These are phyloP conservation scores for Pachyseris speciosa DNA, from an alignment of 64 coral and sea anemone genomes.

Conservation along the genomic window DNA sequence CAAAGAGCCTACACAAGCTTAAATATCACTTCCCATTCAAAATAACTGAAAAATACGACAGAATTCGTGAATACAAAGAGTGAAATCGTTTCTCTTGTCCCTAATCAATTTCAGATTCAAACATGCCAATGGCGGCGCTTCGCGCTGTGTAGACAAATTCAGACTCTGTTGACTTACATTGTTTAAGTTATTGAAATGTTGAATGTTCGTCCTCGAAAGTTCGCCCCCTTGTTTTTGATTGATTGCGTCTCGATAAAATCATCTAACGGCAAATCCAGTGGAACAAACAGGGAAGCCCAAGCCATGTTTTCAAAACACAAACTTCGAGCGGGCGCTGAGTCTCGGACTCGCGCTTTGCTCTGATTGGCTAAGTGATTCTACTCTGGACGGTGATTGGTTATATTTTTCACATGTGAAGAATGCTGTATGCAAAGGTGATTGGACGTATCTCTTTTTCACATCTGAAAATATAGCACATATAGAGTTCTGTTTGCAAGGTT, in stretches of 20 bases:
- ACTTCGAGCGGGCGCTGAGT: neutral
- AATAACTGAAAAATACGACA: neutral
- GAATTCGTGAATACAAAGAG: constrained; percentile 2
- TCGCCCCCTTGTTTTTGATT: neutral
- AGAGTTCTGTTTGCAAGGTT: constrained; percentile 16
- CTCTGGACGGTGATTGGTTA: neutral
- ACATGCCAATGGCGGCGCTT: no score
- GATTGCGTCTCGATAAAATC: neutral
- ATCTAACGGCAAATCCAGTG: neutral
- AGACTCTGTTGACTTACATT: neutral
- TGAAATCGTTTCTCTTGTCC: neutral
- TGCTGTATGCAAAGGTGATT: constrained; percentile 9
- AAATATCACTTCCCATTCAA: neutral
- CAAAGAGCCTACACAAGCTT: neutral
- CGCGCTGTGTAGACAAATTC: no score
- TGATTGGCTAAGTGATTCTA: constrained; percentile 24
- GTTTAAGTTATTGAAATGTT: neutral
- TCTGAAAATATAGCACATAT: neutral
- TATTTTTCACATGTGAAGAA: constrained; percentile 52
- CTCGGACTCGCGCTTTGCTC: neutral
- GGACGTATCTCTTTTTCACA: constrained; percentile 26
- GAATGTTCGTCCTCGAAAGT: neutral
- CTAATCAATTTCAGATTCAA: neutral
- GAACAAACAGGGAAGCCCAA: neutral
- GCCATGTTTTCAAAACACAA: constrained; percentile 1